phyloP scores from a whole-genome alignment of 2,797 vertebrate genomes.

The Gymnodraco acuticeps region DNA sequence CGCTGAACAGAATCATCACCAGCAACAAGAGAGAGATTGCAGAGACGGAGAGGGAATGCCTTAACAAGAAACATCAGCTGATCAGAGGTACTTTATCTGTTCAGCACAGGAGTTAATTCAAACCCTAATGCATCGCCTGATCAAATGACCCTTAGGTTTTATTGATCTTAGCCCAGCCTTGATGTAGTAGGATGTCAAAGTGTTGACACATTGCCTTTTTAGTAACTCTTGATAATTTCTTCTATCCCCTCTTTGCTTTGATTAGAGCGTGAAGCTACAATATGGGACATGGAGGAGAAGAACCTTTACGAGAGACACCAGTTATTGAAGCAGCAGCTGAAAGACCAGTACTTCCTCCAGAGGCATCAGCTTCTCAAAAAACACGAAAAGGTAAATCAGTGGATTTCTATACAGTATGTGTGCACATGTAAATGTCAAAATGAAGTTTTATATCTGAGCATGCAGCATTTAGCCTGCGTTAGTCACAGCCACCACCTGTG shows the following conservation, averaged over 20 bases:
- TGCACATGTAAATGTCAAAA: not conserved
- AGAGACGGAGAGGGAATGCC: constrained; percentile 90
- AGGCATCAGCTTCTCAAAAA: constrained; percentile 95
- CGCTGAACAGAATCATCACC: constrained; percentile 87
- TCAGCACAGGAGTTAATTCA: not conserved
- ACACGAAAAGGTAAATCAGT: constrained; percentile 91
- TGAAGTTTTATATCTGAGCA: not conserved
- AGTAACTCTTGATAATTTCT: not conserved
- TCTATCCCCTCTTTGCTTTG: not conserved
- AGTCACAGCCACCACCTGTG: not conserved
- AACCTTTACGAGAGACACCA: constrained; percentile 94
- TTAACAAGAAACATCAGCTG: constrained; percentile 92
- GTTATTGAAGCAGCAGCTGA: constrained; percentile 95
- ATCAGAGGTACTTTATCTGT: constrained; percentile 87
- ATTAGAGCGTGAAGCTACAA: constrained; percentile 89
- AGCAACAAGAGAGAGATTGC: constrained; percentile 93
- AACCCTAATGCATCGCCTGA: not conserved
- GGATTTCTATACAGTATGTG: not conserved
- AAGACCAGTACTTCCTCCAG: constrained; percentile 97
- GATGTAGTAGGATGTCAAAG: not conserved
- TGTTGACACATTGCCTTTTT: not conserved
- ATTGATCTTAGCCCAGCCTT: too few relatives aligned
- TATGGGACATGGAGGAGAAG: constrained; percentile 96
- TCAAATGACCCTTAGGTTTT: not conserved
- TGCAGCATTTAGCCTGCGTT: not conserved